Percentiles rank a stretch among this genome's conserved stretches.
Conservation (phyloP, 2,113 vertebrate genomes). For the Colius striatus region DNA sequence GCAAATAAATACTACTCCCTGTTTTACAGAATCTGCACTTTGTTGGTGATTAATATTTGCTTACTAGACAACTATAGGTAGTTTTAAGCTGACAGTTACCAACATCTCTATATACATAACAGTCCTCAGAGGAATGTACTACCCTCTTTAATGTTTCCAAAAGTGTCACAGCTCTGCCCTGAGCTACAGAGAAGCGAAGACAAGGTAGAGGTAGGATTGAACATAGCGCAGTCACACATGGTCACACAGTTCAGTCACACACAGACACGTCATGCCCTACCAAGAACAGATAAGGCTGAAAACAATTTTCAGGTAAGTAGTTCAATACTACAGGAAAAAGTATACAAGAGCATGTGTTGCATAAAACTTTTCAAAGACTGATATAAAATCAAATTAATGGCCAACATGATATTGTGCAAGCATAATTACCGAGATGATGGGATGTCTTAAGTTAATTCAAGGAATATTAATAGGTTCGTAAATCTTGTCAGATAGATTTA, state of each 20-base stretch:
- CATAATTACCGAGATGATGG: constrained; percentile 50
- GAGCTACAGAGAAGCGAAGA: neutral
- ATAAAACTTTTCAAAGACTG: constrained; percentile 46
- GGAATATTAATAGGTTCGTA: constrained; percentile 49
- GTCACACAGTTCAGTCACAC: too few relatives aligned
- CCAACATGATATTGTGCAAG: constrained; percentile 44
- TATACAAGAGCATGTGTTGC: neutral
- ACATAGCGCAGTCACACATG: rapidly evolving
- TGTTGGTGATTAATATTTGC: neutral
- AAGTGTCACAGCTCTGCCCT: neutral
- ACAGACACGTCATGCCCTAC: neutral
- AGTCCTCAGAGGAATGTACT: neutral
- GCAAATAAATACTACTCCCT: neutral
- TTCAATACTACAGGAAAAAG: constrained; percentile 11
- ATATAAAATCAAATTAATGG: constrained; percentile 58
- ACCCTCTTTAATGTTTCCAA: neutral
- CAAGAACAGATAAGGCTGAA: neutral
- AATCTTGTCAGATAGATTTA: constrained; percentile 59
- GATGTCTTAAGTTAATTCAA: constrained; percentile 57
- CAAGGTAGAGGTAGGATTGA: neutral
- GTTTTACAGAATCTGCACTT: neutral
- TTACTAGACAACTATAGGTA: neutral
- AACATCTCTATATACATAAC: neutral
- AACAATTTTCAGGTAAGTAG: neutral
- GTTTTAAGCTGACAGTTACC: neutral